Base-by-base conservation (phyloP, 2,113 vertebrate species). In the Gila orcuttii region DNA sequence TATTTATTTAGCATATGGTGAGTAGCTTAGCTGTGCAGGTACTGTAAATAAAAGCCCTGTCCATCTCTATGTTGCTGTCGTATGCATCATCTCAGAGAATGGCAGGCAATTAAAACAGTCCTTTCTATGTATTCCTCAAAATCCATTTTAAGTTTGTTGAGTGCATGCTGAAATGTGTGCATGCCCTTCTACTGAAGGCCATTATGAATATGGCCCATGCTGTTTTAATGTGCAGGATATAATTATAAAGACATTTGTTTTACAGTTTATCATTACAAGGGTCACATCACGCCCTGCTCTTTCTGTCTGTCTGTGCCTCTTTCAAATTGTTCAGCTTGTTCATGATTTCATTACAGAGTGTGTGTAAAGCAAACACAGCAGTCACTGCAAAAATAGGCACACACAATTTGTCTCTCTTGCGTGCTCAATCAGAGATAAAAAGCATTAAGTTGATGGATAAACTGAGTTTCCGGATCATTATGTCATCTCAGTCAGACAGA, bases 401-500 rank as follows among this genome's bases (percentile, higher is more conserved):
- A 68, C 2, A 31, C 62, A 64, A 28, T 50, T 50, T 68, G 21
- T 79, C 76, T 79, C 13, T 47, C 59, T 66, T 21, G n/a, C 60
- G 31, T 15, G 23, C 11, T 59, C 50, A 21, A 39, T 68, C 68
- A 59, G 82, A 83, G 50, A 83, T 57, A 17, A 74, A 73, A 83
- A 59, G 68, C 82, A 74, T 73, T 36, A 71, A 4, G 47, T 1
- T 25, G 23, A 83, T 73, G 68, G 81, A 73, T 73, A 73, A 71
- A 59, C 81, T 11, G 50, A 83, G 50, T 73, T 83, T 83, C 66
- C 33, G 33, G 81, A 83, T 83, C 83, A 87, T 87, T 47, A 79
- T 78, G 62, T 62, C 50, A 71, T 71, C 36, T 69, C 23, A 50
- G 42, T 84, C 82, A 87, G 39, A 59, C 66, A 36, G 39, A 66